Evolutionary conservation across 2,888 invertebrate genomes (phyloP).

Genomic region (Cerceris ruficornis): DNA sequence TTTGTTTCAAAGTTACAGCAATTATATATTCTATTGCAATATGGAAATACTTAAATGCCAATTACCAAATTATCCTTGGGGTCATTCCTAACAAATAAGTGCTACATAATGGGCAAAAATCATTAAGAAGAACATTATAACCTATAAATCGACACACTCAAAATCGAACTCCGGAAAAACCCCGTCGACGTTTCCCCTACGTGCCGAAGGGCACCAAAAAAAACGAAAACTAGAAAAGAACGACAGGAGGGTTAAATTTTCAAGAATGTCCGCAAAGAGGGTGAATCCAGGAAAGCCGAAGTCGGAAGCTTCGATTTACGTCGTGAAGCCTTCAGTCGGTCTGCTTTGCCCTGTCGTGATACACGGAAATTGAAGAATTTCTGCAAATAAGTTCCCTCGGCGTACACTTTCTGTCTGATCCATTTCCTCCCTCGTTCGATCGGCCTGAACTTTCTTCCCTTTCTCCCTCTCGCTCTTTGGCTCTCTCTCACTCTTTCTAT

Average conservation of each 20-base stretch:
- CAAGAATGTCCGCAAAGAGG: not conserved
- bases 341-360: slow-evolving; percentile 13
- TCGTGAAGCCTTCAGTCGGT: not conserved
- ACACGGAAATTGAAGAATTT: slow-evolving; percentile 49
- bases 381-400: slow-evolving; percentile 47
- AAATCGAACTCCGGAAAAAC: too few species aligned
- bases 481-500: not conserved
- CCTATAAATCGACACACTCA: too few species aligned
- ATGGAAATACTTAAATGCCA: too few species aligned
- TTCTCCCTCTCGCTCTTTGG: not conserved
- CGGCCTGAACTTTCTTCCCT: slow-evolving; percentile 3
- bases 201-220: not conserved
- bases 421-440: slow-evolving; percentile 39
- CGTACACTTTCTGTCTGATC: slow-evolving; percentile 46
- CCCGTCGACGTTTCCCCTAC: too few species aligned
- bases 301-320: slow-evolving; percentile 2
- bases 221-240: not conserved
- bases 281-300: not conserved
- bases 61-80: too few species aligned
- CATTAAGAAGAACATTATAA: too few species aligned
- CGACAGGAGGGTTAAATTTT: not conserved
- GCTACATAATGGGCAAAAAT: too few species aligned
- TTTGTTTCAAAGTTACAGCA: too few species aligned
- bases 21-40: too few species aligned
- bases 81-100: too few species aligned